phyloP scores from a whole-genome alignment of 2,888 invertebrate genomes.

The Odontocolon sp. region DNA sequence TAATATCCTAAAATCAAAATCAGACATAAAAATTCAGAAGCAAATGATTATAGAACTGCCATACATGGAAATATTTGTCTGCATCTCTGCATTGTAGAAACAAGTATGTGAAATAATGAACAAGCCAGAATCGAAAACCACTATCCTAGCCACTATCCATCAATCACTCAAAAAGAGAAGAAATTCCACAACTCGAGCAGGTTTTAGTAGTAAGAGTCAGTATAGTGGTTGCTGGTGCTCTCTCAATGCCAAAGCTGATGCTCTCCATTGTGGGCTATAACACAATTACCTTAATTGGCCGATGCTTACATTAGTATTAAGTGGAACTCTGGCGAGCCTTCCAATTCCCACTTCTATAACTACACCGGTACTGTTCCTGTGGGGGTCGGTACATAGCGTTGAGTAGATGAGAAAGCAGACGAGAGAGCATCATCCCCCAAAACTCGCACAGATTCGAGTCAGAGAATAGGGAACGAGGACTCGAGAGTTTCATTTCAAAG shows the following conservation, averaged over 20 bases:
- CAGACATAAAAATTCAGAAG: too few species aligned
- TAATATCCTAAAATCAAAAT: too few species aligned
- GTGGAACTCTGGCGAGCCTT: slow-evolving; percentile 63
- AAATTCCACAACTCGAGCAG: neutral
- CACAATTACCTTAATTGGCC: slow-evolving; percentile 65
- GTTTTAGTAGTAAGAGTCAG: neutral
- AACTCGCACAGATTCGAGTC: slow-evolving; percentile 27
- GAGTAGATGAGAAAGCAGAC: slow-evolving; percentile 25
- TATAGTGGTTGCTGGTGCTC: neutral
- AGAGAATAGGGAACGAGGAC: slow-evolving; percentile 1
- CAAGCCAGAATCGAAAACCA: too few species aligned
- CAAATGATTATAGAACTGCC: too few species aligned
- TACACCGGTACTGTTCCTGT: neutral
- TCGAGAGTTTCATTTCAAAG: slow-evolving; percentile 63
- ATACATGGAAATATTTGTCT: too few species aligned
- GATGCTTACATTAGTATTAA: slow-evolving; percentile 73
- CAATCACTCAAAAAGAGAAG: neutral
- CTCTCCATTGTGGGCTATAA: slow-evolving; percentile 59
- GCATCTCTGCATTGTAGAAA: too few species aligned
- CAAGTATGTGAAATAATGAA: too few species aligned
- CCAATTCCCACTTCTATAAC: slow-evolving; percentile 10
- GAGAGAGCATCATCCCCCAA: slow-evolving; percentile 12
- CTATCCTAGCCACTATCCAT: too few species aligned
- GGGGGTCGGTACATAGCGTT: neutral
- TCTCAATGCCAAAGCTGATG: slow-evolving; percentile 32